Conservation (phyloP, 23 tunicate genomes). For the Trididemnum nubilum region DNA sequence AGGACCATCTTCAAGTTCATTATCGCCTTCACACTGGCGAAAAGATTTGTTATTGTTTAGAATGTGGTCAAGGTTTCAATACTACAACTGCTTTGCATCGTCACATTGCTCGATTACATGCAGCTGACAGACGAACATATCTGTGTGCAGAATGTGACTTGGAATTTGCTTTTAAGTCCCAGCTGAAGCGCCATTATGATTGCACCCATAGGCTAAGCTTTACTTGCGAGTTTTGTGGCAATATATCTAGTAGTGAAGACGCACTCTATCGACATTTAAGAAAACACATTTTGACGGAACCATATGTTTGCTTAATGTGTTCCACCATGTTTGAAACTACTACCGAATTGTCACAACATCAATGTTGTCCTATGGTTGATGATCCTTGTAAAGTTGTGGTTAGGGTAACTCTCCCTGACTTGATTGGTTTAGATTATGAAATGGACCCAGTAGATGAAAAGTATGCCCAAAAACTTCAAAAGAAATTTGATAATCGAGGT, state of each 20-base stretch:
- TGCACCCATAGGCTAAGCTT: slow-evolving; percentile 26
- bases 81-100: slow-evolving; percentile 32
- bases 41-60: slow-evolving; percentile 32
- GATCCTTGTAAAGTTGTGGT: slow-evolving; percentile 39
- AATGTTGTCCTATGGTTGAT: slow-evolving; percentile 15
- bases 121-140: slow-evolving; percentile 21
- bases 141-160: slow-evolving; percentile 37
- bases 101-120: slow-evolving; percentile 39
- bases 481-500: slow-evolving; percentile 56
- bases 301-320: slow-evolving; percentile 49
- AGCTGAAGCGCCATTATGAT: slow-evolving; percentile 49
- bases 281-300: slow-evolving; percentile 35
- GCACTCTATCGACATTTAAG: slow-evolving; percentile 24
- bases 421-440: slow-evolving; percentile 30
- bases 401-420: slow-evolving; percentile 23
- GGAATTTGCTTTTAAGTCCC: slow-evolving; percentile 46
- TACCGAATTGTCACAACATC: slow-evolving; percentile 27
- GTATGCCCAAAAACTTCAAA: slow-evolving; percentile 24
- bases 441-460: slow-evolving; percentile 32
- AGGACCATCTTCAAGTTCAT: slow-evolving; percentile 64
- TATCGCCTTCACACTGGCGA: slow-evolving; percentile 50
- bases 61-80: slow-evolving; percentile 46
- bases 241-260: slow-evolving; percentile 30
- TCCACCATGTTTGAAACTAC: not conserved
- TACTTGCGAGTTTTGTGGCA: slow-evolving; percentile 43